Percentiles rank a stretch among this genome's conserved stretches.
These are phyloP conservation scores for Daktulosphaira vitifoliae DNA, from an alignment of 1,140 invertebrate species.

Conservation along the genomic window DNA sequence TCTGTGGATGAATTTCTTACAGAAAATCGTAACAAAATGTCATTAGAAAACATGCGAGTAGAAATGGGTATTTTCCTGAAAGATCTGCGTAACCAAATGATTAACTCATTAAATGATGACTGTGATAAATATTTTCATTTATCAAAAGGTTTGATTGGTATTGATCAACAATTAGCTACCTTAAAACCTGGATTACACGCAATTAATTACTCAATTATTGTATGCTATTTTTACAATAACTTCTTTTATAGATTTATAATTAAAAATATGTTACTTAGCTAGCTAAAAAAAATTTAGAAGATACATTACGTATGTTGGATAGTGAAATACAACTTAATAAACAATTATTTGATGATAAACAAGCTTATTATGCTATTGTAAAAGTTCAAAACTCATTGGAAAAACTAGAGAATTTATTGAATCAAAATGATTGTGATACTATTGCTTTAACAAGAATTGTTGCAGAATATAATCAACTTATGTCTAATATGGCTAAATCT, in stretches of 20 bases:
- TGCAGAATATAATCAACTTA: constrained; percentile 19
- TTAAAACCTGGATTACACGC: constrained; percentile 9
- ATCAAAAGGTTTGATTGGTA: constrained; percentile 22
- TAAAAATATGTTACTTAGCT: neutral
- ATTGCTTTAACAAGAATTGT: neutral
- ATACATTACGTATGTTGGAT: constrained; percentile 6
- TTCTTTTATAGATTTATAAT: neutral
- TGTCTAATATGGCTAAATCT: constrained; percentile 3
- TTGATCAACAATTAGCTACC: constrained; percentile 24
- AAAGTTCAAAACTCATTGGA: constrained; percentile 20
- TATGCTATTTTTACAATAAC: neutral
- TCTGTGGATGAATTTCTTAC: constrained; percentile 25
- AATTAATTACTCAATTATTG: constrained; percentile 7
- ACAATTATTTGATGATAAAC: constrained; percentile 13
- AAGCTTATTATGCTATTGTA: constrained; percentile 1
- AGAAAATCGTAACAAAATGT: constrained; percentile 31
- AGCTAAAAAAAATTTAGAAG: constrained; percentile 23
- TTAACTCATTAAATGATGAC: constrained; percentile 27
- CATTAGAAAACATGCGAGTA: constrained; percentile 28
- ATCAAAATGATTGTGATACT: constrained; percentile 5
- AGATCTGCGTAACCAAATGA: constrained; percentile 21
- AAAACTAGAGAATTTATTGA: constrained; percentile 12
- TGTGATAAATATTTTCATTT: constrained; percentile 30
- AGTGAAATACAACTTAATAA: constrained; percentile 20
- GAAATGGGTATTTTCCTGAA: constrained; percentile 27